phyloP scores from a whole-genome alignment of 2,113 vertebrate species.

The Cavia aperea region DNA sequence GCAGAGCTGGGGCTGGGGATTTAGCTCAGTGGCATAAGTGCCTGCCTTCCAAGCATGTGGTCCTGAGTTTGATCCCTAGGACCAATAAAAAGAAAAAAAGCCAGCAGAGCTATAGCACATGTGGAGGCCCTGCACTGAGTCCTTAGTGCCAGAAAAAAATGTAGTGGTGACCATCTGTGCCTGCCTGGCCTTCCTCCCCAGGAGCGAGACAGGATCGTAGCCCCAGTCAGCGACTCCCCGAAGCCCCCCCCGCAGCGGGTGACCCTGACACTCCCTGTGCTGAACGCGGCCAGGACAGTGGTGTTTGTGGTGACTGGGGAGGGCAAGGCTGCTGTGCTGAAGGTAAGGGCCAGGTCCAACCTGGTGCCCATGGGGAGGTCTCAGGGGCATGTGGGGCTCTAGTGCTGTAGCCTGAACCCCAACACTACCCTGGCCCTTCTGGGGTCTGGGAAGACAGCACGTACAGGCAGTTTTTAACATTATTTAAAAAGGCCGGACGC shows the following conservation, averaged over 20 bases:
- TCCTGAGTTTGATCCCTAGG: too few relatives aligned
- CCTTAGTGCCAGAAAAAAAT: not conserved
- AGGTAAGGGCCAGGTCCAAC: constrained; percentile 74
- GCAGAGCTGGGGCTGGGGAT: not conserved
- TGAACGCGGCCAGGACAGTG: constrained; percentile 86
- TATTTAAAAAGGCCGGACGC: not conserved
- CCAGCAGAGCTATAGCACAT: not conserved
- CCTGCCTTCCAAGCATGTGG: too few relatives aligned
- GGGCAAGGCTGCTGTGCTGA: constrained; percentile 86
- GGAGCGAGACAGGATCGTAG: constrained; percentile 86
- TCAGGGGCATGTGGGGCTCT: not conserved
- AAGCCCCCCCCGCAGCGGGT: constrained; percentile 87
- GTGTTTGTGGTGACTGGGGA: constrained; percentile 89
- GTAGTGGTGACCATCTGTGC: not conserved
- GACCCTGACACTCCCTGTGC: constrained; percentile 87
- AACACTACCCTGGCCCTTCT: not conserved
- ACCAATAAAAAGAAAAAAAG: not conserved
- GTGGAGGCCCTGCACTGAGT: too few relatives aligned
- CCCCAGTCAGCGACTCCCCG: constrained; percentile 87
- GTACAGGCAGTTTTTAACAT: not conserved
- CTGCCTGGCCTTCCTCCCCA: constrained; percentile 33
- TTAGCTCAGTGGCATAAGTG: too few relatives aligned
- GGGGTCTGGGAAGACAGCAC: not conserved
- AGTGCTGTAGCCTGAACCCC: not conserved
- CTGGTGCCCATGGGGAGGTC: not conserved